Evolutionary conservation across 2,113 vertebrate species (phyloP), one percentile per base, ranked within the genome.

Genomic region (Falco punctatus): DNA sequence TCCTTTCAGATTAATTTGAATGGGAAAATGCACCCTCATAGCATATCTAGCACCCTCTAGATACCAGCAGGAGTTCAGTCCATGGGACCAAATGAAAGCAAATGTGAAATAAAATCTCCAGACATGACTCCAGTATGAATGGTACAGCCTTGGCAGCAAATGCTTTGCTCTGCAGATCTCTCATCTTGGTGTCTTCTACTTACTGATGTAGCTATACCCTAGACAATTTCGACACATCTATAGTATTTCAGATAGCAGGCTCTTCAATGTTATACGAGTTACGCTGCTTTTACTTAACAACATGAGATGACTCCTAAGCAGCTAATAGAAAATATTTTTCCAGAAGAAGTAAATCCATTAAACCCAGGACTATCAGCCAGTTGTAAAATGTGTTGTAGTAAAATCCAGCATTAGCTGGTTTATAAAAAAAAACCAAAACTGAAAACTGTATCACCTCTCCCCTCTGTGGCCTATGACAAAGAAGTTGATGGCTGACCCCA

Each of bases 141-240:
- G 12, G 17, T n/a, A 18, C 0, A 0, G 21, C 20, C 44, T 51
- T 1, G 0, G 33, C 55, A 64, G 13, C 70, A 54, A 55, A 30
- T 59, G 28, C 17, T 90, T 71, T 77, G 42, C 21, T 71, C 30
- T 44, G 30, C 27, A 86, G 11, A 44, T 42, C 15, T 58, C 15
- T 70, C 38, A 10, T 77, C 12, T n/a, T 75, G 21, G 21, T 49
- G 58, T 77, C 30, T 52, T 72, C 26, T 32, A 22, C 23, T 57
- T 54, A 26, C 51, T 66, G 21, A 51, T 40, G 61, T 21, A 19
- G n/a, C n/a, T 79, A 35, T 32, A 48, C 3, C n/a, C 61, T 70
- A 90, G 88, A 20, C 23, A 69, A 75, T 15, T 65, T 69, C 38
- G 73, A 38, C 26, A 20, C 4, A 6, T 8, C 19, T 23, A 20